phyloP scores from a whole-genome alignment of 2,888 invertebrate genomes.

The Hybos culiciformis region DNA sequence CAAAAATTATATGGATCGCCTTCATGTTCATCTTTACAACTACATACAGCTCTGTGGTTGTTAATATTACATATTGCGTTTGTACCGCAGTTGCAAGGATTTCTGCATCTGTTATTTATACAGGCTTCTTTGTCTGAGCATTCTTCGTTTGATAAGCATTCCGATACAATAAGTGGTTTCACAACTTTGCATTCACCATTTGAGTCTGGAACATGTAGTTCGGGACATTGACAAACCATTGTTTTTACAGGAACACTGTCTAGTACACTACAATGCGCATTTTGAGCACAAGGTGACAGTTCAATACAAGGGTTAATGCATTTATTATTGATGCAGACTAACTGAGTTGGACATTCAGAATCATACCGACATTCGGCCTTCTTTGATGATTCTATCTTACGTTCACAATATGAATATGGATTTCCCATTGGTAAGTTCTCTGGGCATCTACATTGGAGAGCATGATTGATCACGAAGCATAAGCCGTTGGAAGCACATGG shows the following conservation, averaged over 20 bases:
- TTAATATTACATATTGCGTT: slow-evolving; percentile 70
- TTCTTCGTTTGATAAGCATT: slow-evolving; percentile 66
- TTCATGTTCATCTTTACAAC: slow-evolving; percentile 69
- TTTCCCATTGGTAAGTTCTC: slow-evolving; percentile 64
- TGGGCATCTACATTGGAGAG: slow-evolving; percentile 71
- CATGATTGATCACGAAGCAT: slow-evolving; percentile 68
- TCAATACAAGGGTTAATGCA: slow-evolving; percentile 68
- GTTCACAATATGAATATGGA: slow-evolving; percentile 62
- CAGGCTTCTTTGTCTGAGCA: slow-evolving; percentile 70
- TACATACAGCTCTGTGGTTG: slow-evolving; percentile 75
- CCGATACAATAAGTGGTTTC: slow-evolving; percentile 51
- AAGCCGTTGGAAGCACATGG: slow-evolving; percentile 74
- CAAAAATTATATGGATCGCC: slow-evolving; percentile 78
- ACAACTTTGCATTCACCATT: slow-evolving; percentile 65
- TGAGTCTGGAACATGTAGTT: slow-evolving; percentile 67
- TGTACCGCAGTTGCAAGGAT: slow-evolving; percentile 77
- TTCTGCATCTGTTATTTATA: slow-evolving; percentile 70
- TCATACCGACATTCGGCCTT: slow-evolving; percentile 60
- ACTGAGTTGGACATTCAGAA: slow-evolving; percentile 62
- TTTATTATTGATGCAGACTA: slow-evolving; percentile 65
- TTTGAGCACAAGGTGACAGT: slow-evolving; percentile 60
- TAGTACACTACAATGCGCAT: slow-evolving; percentile 65
- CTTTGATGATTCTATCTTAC: slow-evolving; percentile 32
- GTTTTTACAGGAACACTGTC: slow-evolving; percentile 77
- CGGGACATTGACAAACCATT: slow-evolving; percentile 77